Percentiles rank a stretch among this genome's conserved stretches.
These are phyloP conservation scores for Teleogryllus occipitalis DNA, from an alignment of 1,140 invertebrate genomes.

Conservation along the genomic window DNA sequence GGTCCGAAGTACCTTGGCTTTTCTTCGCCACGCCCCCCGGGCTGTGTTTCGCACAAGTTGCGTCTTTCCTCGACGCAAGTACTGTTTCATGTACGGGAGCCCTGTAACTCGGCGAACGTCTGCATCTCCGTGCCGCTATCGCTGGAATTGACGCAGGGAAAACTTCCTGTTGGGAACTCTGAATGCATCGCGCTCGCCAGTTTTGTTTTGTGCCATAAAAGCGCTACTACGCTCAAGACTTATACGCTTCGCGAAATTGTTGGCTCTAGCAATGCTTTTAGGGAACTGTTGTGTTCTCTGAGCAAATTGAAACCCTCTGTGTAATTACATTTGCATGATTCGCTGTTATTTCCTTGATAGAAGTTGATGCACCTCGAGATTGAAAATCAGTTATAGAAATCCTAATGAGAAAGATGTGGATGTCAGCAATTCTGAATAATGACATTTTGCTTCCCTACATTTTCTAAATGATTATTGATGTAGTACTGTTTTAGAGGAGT, in stretches of 20 bases:
- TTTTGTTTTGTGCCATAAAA: neutral
- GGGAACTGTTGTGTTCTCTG: too few relatives aligned
- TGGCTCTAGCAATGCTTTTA: neutral
- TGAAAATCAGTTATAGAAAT: too few relatives aligned
- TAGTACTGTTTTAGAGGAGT: too few relatives aligned
- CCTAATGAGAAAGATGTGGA: too few relatives aligned
- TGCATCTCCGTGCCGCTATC: neutral
- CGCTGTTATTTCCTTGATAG: neutral
- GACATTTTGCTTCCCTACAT: too few relatives aligned
- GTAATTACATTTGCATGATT: too few relatives aligned
- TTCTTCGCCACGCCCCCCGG: too few relatives aligned
- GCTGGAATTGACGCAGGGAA: neutral
- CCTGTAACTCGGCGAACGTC: neutral
- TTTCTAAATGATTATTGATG: too few relatives aligned
- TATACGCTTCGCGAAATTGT: neutral
- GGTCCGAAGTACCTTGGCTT: too few relatives aligned
- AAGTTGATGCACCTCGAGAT: neutral
- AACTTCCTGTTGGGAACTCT: neutral
- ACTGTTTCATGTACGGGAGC: neutral
- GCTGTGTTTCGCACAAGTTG: neutral
- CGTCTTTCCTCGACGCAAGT: neutral
- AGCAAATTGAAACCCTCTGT: too few relatives aligned
- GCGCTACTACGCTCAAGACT: neutral
- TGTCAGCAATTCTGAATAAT: too few relatives aligned
- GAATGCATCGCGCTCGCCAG: neutral